Base-by-base conservation (phyloP, 2,113 vertebrate species). In the Theropithecus gelada region DNA sequence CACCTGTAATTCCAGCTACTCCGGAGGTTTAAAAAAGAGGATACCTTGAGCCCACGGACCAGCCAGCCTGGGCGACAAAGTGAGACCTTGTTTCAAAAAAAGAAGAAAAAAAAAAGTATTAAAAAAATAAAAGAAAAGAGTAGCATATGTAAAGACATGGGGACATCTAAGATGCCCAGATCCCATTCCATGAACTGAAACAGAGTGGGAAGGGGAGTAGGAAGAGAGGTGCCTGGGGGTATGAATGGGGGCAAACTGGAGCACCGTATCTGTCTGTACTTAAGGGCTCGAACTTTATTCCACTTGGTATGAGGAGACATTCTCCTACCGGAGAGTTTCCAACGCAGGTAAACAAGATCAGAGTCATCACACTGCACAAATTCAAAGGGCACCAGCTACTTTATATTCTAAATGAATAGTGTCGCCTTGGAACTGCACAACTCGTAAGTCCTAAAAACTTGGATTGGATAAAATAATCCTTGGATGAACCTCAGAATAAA, bases 141-240 rank as follows among this genome's bases (percentile, higher is more conserved):
- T 25, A 57, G 43, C 10, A 23, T 32, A 38, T 3, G 17, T 17
- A 17, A 32, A 2, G 38, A n/a, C 48, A 52, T 9, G 8, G 9
- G 50, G 38, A 61, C 1, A 57, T 38, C 61, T 30, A 50, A 43
- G 35, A 50, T 84, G 18, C 20, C 52, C 7, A 90, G n/a, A 3
- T 50, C 12, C 48, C n/a, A 75, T 91, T 52, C 5, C 4, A 57
- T 45, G 43, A 78, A n/a, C 38, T 38, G 3, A 2, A 59, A n/a
- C 25, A 12, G 8, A 22, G 16, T 3, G 5, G 5, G 8, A 22
- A 72, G 27, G 7, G 3, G 4, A n/a, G 6, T 1, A 3, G 43
- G 84, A 64, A 61, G 17, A 75, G 22, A 18, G 12, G 43, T 5
- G 40, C 5, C 50, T 55, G 22, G 20, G 48, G 30, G n/a, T 3